Conservation (phyloP, 2,797 vertebrate species). For the Pampus argenteus region DNA sequence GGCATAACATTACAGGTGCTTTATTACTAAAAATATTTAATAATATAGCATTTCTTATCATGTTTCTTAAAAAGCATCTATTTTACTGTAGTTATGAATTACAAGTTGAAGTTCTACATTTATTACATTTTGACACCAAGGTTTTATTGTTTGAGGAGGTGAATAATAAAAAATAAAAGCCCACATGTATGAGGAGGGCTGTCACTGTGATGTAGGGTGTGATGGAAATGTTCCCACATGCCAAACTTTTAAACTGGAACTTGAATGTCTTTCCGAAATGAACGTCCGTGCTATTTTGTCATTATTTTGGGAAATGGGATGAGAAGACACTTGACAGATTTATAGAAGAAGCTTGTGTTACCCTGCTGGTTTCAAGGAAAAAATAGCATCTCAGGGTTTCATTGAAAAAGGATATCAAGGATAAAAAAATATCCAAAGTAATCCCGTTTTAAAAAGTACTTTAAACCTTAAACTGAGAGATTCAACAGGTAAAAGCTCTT, state of each 20-base stretch:
- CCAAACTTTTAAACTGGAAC: not conserved
- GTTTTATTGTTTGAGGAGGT: conserved; percentile 13
- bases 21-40: no score
- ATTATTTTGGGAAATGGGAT: not conserved
- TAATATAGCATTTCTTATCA: not conserved
- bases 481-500: conserved; percentile 8
- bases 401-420: not conserved
- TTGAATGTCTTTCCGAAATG: not conserved
- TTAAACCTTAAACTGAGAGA: not conserved
- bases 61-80: not conserved
- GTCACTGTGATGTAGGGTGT: not conserved
- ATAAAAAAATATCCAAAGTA: not conserved
- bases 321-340: not conserved
- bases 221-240: not conserved
- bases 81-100: not conserved
- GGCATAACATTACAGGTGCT: not conserved
- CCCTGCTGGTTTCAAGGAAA: not conserved
- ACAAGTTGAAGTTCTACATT: no score
- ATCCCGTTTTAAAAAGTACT: conserved; percentile 10
- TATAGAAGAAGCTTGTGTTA: no score
- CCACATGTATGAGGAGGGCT: not conserved
- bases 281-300: not conserved
- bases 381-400: not conserved
- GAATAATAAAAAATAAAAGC: not conserved
- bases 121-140: conserved; percentile 6